These are phyloP conservation scores for Callospermophilus lateralis DNA, from an alignment of 2,113 vertebrate species.

Conservation along the genomic window DNA sequence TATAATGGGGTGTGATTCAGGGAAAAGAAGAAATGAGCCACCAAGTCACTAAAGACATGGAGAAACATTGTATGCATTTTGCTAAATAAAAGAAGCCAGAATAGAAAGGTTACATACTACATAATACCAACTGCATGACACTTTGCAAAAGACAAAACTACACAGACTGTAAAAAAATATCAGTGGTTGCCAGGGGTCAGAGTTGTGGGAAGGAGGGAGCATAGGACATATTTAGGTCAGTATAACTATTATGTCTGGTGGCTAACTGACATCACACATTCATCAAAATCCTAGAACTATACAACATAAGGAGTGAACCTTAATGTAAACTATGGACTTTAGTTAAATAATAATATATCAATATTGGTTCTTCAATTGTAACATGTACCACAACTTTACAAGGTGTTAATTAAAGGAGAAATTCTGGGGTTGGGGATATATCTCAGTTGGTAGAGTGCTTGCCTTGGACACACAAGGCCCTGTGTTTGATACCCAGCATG, in stretches of 20 bases:
- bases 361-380: not conserved
- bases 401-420: not conserved
- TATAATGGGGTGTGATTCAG: not conserved
- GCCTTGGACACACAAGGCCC: no score
- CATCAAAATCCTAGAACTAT: not conserved
- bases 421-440: not conserved
- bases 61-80: not conserved
- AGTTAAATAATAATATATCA: not conserved
- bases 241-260: not conserved
- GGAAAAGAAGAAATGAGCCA: not conserved
- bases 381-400: not conserved
- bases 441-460: no score
- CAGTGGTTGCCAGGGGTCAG: not conserved
- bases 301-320: not conserved
- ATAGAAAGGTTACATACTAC: not conserved
- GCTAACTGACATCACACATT: not conserved
- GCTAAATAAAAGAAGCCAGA: not conserved
- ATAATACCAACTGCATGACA: not conserved
- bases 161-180: not conserved
- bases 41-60: not conserved
- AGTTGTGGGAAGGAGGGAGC: not conserved
- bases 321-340: not conserved
- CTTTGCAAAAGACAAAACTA: conserved; percentile 16
- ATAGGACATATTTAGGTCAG: not conserved
- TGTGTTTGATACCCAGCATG: no score